Conservation (phyloP, 2,113 vertebrate species). For the Oceanodroma tethys region DNA sequence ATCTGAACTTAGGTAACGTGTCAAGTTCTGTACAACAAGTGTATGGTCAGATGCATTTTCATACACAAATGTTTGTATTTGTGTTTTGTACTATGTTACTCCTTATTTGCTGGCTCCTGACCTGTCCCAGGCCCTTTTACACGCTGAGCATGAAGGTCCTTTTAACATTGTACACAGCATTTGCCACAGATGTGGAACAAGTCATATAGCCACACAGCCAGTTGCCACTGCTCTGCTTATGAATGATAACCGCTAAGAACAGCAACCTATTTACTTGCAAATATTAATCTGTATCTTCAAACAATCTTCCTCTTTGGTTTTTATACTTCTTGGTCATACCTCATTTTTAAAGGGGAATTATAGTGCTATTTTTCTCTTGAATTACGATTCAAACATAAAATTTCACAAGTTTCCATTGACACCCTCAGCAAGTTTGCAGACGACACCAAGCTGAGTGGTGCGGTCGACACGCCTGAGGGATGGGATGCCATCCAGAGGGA, state of each 20-base stretch:
- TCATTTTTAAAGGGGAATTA: background rate
- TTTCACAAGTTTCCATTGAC: background rate
- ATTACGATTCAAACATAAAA: background rate
- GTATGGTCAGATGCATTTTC: background rate
- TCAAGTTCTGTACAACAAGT: background rate
- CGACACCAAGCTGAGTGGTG: no score
- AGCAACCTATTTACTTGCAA: background rate
- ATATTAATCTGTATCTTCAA: background rate
- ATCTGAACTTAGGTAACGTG: background rate
- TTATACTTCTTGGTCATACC: background rate
- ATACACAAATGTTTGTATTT: background rate
- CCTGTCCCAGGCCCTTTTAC: background rate
- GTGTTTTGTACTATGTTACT: background rate
- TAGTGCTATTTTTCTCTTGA: background rate
- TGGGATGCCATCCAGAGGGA: no score
- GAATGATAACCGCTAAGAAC: background rate
- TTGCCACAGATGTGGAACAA: background rate
- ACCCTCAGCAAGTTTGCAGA: no score
- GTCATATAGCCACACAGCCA: background rate
- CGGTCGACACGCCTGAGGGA: no score
- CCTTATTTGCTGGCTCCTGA: background rate
- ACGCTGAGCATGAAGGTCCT: background rate
- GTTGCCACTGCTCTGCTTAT: background rate
- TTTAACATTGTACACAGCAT: background rate
- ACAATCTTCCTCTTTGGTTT: background rate